Base-by-base conservation (phyloP, 1,140 invertebrate genomes). In the Camponotus floridanus region DNA sequence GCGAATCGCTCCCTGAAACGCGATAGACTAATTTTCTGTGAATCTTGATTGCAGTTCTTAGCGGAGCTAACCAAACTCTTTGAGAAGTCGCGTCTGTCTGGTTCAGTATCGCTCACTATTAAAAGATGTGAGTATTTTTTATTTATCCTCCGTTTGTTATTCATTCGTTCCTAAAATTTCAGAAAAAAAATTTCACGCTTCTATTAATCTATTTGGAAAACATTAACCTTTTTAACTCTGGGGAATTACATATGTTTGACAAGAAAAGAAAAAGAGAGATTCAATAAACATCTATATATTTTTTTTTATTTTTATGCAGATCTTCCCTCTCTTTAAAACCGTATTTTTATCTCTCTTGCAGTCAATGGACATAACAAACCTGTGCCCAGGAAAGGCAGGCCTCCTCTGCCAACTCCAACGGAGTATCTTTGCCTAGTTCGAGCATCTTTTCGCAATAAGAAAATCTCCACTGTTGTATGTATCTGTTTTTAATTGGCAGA, bases 321-420 rank as follows among this genome's bases (percentile, higher is more conserved):
- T 73, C n/a, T n/a, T 76, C 45, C 11, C 48, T 71, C 33, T 36
- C 61, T 18, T 67, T 62, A 26, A 70, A 68, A 36, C 74, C 33
- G 67, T 55, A 73, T 55, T 59, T 73, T 64, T 83, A 67, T 57
- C 83, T 74, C 61, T 51, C 48, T 94, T 96, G 59, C 88, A 98
- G 97, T 97, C 95, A 97, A 98, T 96, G 97, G 97, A 62, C 92
- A 96, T 64, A 96, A 96, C 87, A 97, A 96, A 93, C 97, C 97
- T 33, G 95, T 95, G 78, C 97, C 97, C 39, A 95, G 96, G 84
- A 93, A 95, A 91, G 96, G 95, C 2, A 96, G 93, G 93, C 96
- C 96, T 89, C 94, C 94, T 48, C 89, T 95, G 39, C 96, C 96
- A 79, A 96, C 96, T 90, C 96, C 96, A 42, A 92, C 94, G 45